Percentiles rank a stretch among this genome's conserved stretches.
These are phyloP conservation scores for Calypte anna DNA, from an alignment of 2,113 vertebrate genomes.

Conservation along the genomic window DNA sequence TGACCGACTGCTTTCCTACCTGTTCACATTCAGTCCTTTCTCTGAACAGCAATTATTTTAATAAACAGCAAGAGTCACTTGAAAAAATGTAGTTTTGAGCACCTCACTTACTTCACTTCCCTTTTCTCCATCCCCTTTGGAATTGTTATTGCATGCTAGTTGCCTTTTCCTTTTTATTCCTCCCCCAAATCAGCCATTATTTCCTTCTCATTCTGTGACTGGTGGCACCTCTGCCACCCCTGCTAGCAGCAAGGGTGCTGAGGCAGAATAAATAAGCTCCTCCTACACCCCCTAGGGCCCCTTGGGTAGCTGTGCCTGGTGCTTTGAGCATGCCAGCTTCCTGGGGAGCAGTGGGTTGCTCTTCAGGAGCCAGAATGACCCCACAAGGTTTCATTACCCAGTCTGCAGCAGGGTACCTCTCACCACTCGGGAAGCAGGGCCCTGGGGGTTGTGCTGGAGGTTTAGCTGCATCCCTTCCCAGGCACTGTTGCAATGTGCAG, in stretches of 20 bases:
- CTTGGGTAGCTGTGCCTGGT: background rate
- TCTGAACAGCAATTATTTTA: background rate
- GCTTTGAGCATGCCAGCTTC: background rate
- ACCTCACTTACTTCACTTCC: background rate
- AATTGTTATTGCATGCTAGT: background rate
- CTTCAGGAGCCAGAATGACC: background rate
- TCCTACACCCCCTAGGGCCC: background rate
- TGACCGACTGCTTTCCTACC: background rate
- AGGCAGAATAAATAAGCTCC: background rate
- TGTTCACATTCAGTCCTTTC: background rate
- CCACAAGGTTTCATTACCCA: background rate
- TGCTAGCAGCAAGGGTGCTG: background rate
- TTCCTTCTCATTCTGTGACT: background rate
- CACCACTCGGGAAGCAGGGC: background rate
- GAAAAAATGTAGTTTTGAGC: background rate
- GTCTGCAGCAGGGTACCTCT: background rate
- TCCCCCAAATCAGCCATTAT: background rate
- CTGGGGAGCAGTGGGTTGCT: background rate
- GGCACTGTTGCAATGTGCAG: rapidly evolving
- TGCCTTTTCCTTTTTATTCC: background rate
- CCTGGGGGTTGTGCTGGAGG: background rate
- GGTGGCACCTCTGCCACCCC: background rate
- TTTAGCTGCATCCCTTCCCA: background rate
- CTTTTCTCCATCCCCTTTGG: background rate
- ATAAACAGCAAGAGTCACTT: background rate